Evolutionary conservation across 2,113 vertebrate genomes (phyloP).

Genomic region (Pyxicephalus adspersus): DNA sequence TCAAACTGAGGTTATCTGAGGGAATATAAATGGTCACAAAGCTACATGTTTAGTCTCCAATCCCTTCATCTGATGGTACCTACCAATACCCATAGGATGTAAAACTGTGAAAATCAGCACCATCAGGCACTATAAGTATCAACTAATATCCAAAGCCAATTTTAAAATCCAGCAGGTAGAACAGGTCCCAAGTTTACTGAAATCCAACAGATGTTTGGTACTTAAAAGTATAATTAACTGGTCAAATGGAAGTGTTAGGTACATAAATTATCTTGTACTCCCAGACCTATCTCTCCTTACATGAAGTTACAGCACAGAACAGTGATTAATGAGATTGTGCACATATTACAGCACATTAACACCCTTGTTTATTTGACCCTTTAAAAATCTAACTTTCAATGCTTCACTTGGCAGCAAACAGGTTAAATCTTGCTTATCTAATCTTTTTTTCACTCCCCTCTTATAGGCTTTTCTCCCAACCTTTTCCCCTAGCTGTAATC

Average conservation of each 20-base stretch:
- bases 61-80: too few species aligned
- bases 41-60: too few species aligned
- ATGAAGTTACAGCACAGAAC: neutral
- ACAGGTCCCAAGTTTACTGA: too few species aligned
- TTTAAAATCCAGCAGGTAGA: too few species aligned
- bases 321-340: constrained; percentile 23
- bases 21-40: too few species aligned
- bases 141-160: too few species aligned
- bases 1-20: too few species aligned
- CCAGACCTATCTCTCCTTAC: neutral
- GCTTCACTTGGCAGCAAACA: constrained; percentile 28
- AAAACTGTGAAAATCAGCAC: too few species aligned
- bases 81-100: too few species aligned
- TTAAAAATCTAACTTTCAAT: constrained; percentile 29
- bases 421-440: constrained; percentile 47
- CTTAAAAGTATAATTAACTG: too few species aligned
- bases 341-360: constrained; percentile 36
- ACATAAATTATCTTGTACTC: neutral
- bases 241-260: neutral
- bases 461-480: constrained; percentile 18
- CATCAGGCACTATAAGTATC: too few species aligned
- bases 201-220: too few species aligned
- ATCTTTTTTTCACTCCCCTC: constrained; percentile 17
- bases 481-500: constrained; percentile 42
- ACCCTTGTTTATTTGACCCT: constrained; percentile 36